Evolutionary conservation across 2,113 vertebrate genomes (phyloP).

Genomic region (Ptyas mucosa): DNA sequence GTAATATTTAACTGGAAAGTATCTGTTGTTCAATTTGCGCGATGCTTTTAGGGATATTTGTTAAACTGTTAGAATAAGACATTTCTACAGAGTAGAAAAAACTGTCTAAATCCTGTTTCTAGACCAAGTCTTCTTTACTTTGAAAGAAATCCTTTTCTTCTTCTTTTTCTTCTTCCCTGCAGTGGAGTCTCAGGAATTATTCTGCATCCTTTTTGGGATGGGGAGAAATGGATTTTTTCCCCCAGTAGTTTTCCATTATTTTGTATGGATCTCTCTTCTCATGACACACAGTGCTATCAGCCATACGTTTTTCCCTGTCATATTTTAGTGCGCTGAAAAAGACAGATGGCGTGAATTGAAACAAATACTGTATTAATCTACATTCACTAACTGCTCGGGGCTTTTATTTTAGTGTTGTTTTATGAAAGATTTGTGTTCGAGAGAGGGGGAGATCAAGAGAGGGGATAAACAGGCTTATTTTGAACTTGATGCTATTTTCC

Average conservation of each 20-base stretch:
- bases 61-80: not conserved
- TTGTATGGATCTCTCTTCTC: not conserved
- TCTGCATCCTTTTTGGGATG: not conserved
- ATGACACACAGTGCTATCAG: not conserved
- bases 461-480: not conserved
- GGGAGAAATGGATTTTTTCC: not conserved
- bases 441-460: not conserved
- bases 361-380: constrained; percentile 6
- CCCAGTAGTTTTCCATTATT: not conserved
- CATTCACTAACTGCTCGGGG: not conserved
- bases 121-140: not conserved
- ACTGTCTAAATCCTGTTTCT: not conserved
- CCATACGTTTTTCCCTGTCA: not conserved
- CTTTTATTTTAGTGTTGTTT: constrained; percentile 2
- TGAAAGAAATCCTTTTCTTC: not conserved
- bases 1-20: not conserved
- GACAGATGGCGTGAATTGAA: constrained; percentile 40
- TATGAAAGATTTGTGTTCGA: not conserved
- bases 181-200: not conserved
- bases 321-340: constrained; percentile 29
- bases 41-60: constrained; percentile 3
- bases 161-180: not conserved
- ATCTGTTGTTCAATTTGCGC: not conserved
- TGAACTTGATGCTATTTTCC: not conserved
- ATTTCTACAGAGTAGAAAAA: constrained; percentile 11